Evolutionary conservation across 2,888 invertebrate species (phyloP).

Genomic region (Limnephilus rhombicus): DNA sequence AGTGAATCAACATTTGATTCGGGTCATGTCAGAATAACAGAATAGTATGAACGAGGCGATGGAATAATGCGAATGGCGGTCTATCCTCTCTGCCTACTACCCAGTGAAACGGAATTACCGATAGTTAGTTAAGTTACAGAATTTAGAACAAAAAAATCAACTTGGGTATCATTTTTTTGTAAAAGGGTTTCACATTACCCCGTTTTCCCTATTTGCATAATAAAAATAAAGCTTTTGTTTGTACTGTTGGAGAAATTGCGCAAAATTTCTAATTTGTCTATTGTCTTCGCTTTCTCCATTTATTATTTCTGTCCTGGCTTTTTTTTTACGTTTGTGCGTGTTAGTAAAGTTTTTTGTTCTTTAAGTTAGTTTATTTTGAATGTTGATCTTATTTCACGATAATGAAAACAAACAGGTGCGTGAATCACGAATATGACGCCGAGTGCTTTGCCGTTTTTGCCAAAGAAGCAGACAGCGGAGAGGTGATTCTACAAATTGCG

Average conservation of each 20-base stretch:
- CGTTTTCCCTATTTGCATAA: neutral
- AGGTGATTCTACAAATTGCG: neutral
- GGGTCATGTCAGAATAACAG: too few relatives aligned
- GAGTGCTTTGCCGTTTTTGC: conserved; percentile 16
- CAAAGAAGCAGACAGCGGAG: neutral
- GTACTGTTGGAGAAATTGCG: neutral
- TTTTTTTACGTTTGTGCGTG: neutral
- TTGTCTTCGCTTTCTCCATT: neutral
- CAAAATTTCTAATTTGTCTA: neutral
- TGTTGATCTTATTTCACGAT: too few relatives aligned
- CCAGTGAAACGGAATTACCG: too few relatives aligned
- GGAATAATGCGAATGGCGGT: too few relatives aligned
- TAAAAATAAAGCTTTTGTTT: neutral
- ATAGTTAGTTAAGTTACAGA: too few relatives aligned
- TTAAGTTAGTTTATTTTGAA: neutral
- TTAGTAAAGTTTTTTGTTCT: neutral
- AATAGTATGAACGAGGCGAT: too few relatives aligned
- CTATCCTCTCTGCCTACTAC: too few relatives aligned
- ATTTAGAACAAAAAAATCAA: too few relatives aligned
- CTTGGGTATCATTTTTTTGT: too few relatives aligned
- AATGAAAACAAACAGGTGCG: neutral
- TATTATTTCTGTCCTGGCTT: neutral
- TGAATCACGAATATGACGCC: neutral
- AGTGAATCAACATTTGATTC: too few relatives aligned
- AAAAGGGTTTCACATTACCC: neutral